Conservation (phyloP, 1,140 invertebrate species). For the Diachasma alloeum region DNA sequence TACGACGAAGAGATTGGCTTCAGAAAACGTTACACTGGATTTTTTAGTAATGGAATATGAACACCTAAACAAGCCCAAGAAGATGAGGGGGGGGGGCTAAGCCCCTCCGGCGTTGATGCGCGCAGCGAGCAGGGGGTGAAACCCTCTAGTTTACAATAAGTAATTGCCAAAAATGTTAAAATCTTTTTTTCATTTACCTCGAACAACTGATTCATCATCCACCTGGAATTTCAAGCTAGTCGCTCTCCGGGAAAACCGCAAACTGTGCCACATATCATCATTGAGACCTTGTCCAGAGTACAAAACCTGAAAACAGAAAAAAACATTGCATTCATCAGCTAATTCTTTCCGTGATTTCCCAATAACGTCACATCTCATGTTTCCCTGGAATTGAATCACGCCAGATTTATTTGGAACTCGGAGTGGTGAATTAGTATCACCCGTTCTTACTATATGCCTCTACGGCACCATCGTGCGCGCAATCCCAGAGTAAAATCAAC, state of each 20-base stretch:
- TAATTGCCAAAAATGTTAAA: too few species aligned
- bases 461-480: neutral
- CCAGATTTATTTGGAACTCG: neutral
- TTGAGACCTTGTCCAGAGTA: constrained; percentile 84
- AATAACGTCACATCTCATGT: neutral
- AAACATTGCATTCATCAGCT: too few species aligned
- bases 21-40: too few species aligned
- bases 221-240: constrained; percentile 76
- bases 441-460: neutral
- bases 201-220: constrained; percentile 81
- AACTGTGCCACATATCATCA: constrained; percentile 95
- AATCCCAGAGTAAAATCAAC: neutral
- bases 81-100: too few species aligned
- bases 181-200: constrained; percentile 74
- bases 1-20: too few species aligned
- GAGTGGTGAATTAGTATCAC: neutral
- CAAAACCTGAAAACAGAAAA: constrained; percentile 71
- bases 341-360: neutral
- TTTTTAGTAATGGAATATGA: too few species aligned
- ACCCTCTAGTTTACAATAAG: too few species aligned
- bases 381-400: neutral
- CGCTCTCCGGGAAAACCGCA: constrained; percentile 84
- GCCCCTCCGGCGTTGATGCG: too few species aligned
- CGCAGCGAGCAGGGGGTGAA: too few species aligned
- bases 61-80: too few species aligned